Base-by-base conservation (phyloP, 2,888 invertebrate species). In the Cenopis cana region DNA sequence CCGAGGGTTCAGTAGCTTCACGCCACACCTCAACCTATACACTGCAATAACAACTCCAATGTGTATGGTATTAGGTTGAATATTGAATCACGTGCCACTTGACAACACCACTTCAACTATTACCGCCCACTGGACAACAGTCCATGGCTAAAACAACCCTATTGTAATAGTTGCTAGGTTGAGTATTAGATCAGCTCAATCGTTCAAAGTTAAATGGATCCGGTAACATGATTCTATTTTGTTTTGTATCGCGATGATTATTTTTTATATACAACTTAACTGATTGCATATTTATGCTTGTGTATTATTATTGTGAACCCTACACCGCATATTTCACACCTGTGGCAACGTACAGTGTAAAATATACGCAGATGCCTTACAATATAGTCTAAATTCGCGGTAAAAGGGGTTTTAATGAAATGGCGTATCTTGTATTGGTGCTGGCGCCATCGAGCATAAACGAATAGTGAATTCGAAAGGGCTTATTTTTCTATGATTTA, bases 1-100 rank as follows among this genome's bases (percentile, higher is more conserved):
- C 66, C 49, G 57, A 68, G 74, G 79, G 78, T 80, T 79, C 79
- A 78, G 75, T 54, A 18, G 33, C 33, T 5, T 14, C 49, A n/a
- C 1, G 10, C 24, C 36, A 49, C 12, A 61, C 68, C 59, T 6
- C 33, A 33, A 14, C 11, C 41, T 29, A 14, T 3, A 12, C 65
- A 18, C 17, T 11, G 24, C 52, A 18, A 65, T 36, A 29, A 12
- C 60, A 33, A 41, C 60, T 46, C 29, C 49, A 20, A 18, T 10
- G 24, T 20, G 9, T 33, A 52, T 24, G 10, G 18, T 0, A 33
- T 38, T 49, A 24, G 65, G 69, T 52, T 57, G n/a, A 65, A n/a
- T 46, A 46, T 33, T 33, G 33, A 33, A 33, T 8, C 33, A 8
- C 33, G 33, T 5, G 33, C 2, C 33, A 33, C 33, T 33, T 5